These are phyloP conservation scores for Eurystomus gularis DNA, from an alignment of 2,113 vertebrate species.

Conservation along the genomic window DNA sequence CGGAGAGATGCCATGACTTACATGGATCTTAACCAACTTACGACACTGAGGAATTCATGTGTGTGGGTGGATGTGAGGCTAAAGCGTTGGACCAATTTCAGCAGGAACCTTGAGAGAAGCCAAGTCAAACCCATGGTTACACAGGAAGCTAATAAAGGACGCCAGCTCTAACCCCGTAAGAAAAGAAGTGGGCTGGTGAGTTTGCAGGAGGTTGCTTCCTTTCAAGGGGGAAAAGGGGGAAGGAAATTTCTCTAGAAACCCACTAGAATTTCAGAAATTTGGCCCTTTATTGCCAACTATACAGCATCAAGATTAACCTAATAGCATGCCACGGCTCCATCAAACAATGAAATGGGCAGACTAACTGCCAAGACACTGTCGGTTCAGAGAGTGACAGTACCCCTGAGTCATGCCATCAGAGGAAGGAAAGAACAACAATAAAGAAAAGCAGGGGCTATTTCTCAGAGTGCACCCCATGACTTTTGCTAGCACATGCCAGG, in stretches of 20 bases:
- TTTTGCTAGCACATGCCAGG: not conserved
- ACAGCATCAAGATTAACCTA: not conserved
- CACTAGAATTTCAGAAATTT: constrained; percentile 8
- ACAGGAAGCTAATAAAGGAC: not conserved
- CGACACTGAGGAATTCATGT: constrained; percentile 16
- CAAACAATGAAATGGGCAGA: not conserved
- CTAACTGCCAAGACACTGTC: not conserved
- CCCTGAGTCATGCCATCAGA: not conserved
- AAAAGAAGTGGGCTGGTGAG: not conserved
- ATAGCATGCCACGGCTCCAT: not conserved
- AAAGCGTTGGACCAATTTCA: constrained; percentile 19
- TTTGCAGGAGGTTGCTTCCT: not conserved
- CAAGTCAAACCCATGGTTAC: constrained; percentile 23
- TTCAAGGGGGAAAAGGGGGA: not conserved
- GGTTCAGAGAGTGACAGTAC: not conserved
- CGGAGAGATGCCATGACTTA: not conserved
- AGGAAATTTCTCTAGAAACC: not conserved
- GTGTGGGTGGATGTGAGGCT: not conserved
- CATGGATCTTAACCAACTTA: not conserved
- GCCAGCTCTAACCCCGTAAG: not conserved
- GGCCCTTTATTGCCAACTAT: not conserved
- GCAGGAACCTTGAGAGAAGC: not conserved
- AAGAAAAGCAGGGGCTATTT: not conserved
- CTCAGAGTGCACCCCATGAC: not conserved
- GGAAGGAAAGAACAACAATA: constrained; percentile 39